A percentile compares a stretch with the other conserved stretches of the same genome.
Conservation (phyloP, 1,140 invertebrate species). For the Pseudomyrmex sp. region DNA sequence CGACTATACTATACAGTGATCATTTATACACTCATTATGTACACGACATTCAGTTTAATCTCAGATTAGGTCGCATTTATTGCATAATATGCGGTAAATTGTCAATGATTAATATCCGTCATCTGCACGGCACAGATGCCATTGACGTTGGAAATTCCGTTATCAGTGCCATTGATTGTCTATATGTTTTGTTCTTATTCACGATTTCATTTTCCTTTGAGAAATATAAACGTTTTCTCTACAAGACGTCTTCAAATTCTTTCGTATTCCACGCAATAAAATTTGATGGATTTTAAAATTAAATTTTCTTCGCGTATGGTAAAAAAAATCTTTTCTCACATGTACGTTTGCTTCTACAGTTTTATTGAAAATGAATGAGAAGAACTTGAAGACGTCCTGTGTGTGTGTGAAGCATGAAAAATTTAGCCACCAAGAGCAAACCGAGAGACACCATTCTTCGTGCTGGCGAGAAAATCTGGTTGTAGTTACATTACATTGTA, state of each 20-base stretch:
- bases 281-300: not conserved
- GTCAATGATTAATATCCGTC: constrained; percentile 44
- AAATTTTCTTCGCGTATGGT: not conserved
- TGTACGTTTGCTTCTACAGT: not conserved
- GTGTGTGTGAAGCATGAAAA: not conserved
- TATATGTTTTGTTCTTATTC: constrained; percentile 30
- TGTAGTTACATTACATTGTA: not conserved
- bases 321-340: not conserved
- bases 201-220: not conserved
- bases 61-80: constrained; percentile 51
- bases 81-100: constrained; percentile 37
- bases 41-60: constrained; percentile 64
- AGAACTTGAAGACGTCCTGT: not conserved
- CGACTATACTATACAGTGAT: constrained; percentile 66
- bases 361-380: not conserved
- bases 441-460: not conserved
- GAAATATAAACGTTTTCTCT: no score
- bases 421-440: not conserved
- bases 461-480: not conserved
- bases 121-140: not conserved
- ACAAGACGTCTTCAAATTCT: not conserved
- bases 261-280: not conserved
- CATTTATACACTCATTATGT: constrained; percentile 70
- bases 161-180: constrained; percentile 57
- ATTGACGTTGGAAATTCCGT: constrained; percentile 36